A percentile compares a stretch with the other conserved stretches of the same genome.
Evolutionary conservation across 2,113 vertebrate species (phyloP).

Genomic region (Triplophysa rosa): DNA sequence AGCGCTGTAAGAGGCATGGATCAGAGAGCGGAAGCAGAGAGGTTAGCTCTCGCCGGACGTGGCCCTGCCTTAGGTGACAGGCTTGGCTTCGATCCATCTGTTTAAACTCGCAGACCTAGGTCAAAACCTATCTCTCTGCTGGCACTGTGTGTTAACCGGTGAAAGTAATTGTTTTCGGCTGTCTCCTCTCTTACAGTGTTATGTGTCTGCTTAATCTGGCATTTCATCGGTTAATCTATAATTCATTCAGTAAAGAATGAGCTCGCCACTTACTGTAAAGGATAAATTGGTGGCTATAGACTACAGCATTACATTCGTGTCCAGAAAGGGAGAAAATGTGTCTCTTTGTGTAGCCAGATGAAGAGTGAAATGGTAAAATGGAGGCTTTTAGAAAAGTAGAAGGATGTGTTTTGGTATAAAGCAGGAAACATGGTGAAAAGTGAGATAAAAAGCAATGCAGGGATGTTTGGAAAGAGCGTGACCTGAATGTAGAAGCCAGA

Average conservation of each 20-base stretch:
- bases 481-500: not conserved
- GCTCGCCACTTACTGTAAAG: constrained; percentile 6
- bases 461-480: not conserved
- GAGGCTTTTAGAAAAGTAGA: not conserved
- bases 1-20: constrained; percentile 22
- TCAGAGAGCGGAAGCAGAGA: constrained; percentile 34
- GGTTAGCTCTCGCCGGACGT: constrained; percentile 1
- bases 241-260: constrained; percentile 23
- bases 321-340: not conserved
- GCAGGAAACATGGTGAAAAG: not conserved
- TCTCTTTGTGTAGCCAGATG: not conserved
- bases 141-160: constrained; percentile 21
- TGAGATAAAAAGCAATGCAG: not conserved
- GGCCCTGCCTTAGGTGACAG: constrained; percentile 22
- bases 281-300: not conserved
- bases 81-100: constrained; percentile 16
- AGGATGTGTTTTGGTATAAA: not conserved
- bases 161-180: not conserved
- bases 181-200: not conserved
- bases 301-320: constrained; percentile 1
- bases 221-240: constrained; percentile 13
- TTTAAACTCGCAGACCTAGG: not conserved
- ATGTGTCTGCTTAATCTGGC: not conserved
- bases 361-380: not conserved
- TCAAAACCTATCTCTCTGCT: not conserved